Percentiles rank a stretch among this genome's conserved stretches.
These are phyloP conservation scores for Drosophila mimica DNA, from an alignment of 2,888 invertebrate species.

Conservation along the genomic window DNA sequence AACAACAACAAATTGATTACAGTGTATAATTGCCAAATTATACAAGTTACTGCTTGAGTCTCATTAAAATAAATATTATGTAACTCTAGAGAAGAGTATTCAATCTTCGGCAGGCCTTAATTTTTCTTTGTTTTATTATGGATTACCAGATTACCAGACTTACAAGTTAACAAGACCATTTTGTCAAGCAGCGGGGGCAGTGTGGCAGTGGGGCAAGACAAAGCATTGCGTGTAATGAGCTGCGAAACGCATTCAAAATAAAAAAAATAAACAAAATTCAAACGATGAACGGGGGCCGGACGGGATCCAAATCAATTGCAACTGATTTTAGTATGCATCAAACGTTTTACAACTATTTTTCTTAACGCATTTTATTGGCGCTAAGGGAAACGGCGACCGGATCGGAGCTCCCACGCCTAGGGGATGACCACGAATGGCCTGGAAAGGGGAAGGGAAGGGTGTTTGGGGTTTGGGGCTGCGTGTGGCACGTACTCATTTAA, in stretches of 20 bases:
- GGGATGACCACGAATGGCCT: slow-evolving; percentile 44
- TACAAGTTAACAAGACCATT: slow-evolving; percentile 63
- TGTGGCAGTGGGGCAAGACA: neutral
- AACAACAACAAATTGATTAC: too few species aligned
- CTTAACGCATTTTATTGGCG: slow-evolving; percentile 78
- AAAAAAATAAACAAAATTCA: slow-evolving; percentile 22
- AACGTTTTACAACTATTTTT: slow-evolving; percentile 83
- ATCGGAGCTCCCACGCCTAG: slow-evolving; percentile 17
- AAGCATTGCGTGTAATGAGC: slow-evolving; percentile 68
- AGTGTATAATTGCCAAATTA: too few species aligned
- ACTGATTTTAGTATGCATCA: slow-evolving; percentile 80
- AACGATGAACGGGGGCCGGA: slow-evolving; percentile 12
- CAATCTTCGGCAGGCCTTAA: neutral
- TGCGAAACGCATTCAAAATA: slow-evolving; percentile 64
- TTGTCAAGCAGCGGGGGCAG: slow-evolving; percentile 15
- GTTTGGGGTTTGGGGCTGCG: slow-evolving; percentile 19
- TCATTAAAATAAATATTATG: neutral
- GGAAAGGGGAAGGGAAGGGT: neutral
- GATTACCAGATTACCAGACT: slow-evolving; percentile 48
- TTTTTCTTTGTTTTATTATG: slow-evolving; percentile 28
- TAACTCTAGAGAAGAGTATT: slow-evolving; percentile 7
- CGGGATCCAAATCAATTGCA: slow-evolving; percentile 74
- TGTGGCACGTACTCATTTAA: slow-evolving; percentile 73
- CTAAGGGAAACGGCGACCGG: slow-evolving; percentile 61
- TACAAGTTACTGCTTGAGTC: too few species aligned